A percentile compares a stretch with the other conserved stretches of the same genome.
Conservation (phyloP, 2,113 vertebrate genomes). For the Strigops habroptila region DNA sequence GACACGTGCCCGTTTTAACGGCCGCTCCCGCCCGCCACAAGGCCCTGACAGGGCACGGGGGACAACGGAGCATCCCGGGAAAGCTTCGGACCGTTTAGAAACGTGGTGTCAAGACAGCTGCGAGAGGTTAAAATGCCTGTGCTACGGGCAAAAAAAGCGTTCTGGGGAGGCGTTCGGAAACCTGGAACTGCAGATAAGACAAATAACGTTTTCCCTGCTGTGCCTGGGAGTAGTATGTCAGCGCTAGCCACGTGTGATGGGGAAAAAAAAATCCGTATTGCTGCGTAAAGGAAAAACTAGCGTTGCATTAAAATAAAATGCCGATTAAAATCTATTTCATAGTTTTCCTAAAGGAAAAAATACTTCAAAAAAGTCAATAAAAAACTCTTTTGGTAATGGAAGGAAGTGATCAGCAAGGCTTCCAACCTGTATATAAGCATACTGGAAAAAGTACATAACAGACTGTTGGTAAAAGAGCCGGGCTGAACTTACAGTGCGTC, state of each 20-base stretch:
- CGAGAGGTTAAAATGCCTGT: not conserved
- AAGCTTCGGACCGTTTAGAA: not conserved
- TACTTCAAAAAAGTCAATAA: not conserved
- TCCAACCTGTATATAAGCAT: fast-evolving
- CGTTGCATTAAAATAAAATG: not conserved
- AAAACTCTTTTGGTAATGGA: fast-evolving
- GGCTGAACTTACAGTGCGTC: fast-evolving
- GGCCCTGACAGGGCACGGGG: not conserved
- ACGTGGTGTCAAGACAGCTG: not conserved
- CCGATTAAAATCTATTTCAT: not conserved
- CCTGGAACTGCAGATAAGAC: not conserved
- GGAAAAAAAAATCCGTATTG: not conserved
- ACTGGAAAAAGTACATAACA: not conserved
- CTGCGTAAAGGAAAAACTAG: not conserved
- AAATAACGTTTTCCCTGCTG: not conserved
- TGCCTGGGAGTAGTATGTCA: not conserved
- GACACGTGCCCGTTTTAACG: not conserved
- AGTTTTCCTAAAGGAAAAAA: not conserved
- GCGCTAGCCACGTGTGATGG: fast-evolving
- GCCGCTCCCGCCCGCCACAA: not conserved
- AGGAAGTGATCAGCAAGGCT: not conserved
- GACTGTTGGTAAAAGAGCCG: not conserved
- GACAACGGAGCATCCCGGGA: not conserved
- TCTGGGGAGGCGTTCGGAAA: not conserved
- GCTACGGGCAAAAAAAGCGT: not conserved